phyloP scores from a whole-genome alignment of 2,888 invertebrate genomes.

The Strigamia crassipes region DNA sequence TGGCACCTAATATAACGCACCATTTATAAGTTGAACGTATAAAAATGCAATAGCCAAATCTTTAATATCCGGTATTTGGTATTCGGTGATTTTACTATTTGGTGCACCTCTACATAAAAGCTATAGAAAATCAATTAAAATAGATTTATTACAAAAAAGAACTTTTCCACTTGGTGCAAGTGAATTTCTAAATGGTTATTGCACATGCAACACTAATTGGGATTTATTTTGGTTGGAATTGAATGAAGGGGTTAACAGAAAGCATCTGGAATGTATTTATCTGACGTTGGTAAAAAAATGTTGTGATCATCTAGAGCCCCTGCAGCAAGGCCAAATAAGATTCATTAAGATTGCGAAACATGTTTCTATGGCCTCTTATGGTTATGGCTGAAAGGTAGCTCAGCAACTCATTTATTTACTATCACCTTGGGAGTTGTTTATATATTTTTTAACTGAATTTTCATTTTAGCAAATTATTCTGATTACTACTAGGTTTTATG shows the following conservation, averaged over 20 bases:
- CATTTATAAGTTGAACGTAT: too few species aligned
- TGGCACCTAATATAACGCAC: too few species aligned
- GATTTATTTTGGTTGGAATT: not conserved
- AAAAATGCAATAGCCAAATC: too few species aligned
- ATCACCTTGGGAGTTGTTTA: not conserved
- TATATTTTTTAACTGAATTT: not conserved
- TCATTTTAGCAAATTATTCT: not conserved
- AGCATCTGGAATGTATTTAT: not conserved
- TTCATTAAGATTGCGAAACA: not conserved
- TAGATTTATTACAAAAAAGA: too few species aligned
- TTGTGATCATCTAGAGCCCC: not conserved
- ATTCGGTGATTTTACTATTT: too few species aligned
- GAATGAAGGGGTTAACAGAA: not conserved
- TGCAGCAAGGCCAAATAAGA: slow-evolving; percentile 13
- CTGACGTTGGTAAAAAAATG: too few species aligned
- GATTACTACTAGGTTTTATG: too few species aligned
- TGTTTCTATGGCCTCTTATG: not conserved
- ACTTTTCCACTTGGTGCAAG: too few species aligned
- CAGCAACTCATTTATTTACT: not conserved
- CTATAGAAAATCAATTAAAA: too few species aligned
- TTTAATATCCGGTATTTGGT: too few species aligned
- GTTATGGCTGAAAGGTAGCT: not conserved
- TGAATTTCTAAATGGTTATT: not conserved
- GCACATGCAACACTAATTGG: not conserved
- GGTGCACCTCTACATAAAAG: too few species aligned